These are phyloP conservation scores for Cotesia congregata DNA, from an alignment of 2,888 invertebrate genomes.

Conservation along the genomic window DNA sequence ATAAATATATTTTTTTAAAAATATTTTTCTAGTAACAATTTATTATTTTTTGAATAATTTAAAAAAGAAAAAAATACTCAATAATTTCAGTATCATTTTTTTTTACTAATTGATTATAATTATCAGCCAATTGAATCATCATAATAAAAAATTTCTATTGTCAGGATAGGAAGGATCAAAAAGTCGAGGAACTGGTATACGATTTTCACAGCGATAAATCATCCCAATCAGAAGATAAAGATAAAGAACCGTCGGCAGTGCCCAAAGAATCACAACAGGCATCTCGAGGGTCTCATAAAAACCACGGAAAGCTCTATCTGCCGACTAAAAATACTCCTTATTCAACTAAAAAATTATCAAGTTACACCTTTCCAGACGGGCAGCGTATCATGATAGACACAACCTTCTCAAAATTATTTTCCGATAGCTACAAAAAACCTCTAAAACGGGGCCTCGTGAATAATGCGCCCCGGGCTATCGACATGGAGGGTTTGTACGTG, in stretches of 20 bases:
- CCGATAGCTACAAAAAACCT: slow-evolving; percentile 49
- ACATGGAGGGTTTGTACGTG: slow-evolving; percentile 52
- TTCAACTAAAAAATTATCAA: slow-evolving; percentile 45
- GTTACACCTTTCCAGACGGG: slow-evolving; percentile 51
- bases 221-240: slow-evolving; percentile 11
- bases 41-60: no score
- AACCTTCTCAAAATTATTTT: slow-evolving; percentile 50
- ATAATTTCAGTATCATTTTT: background rate
- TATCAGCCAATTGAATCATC: no score
- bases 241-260: slow-evolving; percentile 22
- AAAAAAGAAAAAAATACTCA: background rate
- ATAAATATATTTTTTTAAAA: no score
- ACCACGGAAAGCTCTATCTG: slow-evolving; percentile 47
- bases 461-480: slow-evolving; percentile 45
- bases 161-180: slow-evolving; percentile 48
- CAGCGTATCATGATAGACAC: slow-evolving; percentile 51
- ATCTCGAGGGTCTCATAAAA: slow-evolving; percentile 18
- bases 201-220: slow-evolving; percentile 1
- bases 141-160: slow-evolving; percentile 24
- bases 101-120: no score
- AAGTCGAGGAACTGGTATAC: slow-evolving; percentile 37
- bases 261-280: slow-evolving; percentile 6
- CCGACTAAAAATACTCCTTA: slow-evolving; percentile 40
- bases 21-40: no score
- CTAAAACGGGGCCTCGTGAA: slow-evolving; percentile 46